A percentile compares a stretch with the other conserved stretches of the same genome.
Evolutionary conservation across 2,797 vertebrate genomes (phyloP).

Genomic region (Chiloscyllium punctatum): DNA sequence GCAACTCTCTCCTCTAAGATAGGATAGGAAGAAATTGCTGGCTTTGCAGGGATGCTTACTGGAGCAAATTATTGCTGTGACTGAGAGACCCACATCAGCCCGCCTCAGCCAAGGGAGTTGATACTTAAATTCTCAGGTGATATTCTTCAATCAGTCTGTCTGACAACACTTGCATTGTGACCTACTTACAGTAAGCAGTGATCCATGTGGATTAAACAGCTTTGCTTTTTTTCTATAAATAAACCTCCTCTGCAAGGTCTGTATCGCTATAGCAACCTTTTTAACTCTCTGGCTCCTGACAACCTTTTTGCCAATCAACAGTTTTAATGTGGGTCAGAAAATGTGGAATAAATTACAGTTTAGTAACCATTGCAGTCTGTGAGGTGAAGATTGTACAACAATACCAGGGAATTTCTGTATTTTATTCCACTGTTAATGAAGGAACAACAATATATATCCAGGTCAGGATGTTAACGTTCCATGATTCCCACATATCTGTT

Average conservation of each 20-base stretch:
- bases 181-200: slow-evolving; percentile 1
- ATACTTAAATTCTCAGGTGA: neutral
- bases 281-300: neutral
- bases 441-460: too few relatives aligned
- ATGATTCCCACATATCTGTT: neutral
- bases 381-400: neutral
- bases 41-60: neutral
- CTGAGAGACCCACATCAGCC: neutral
- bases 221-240: neutral
- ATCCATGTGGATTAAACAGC: neutral
- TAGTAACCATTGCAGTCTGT: neutral
- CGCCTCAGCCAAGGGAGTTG: neutral
- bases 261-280: neutral
- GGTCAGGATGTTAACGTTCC: too few relatives aligned
- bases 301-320: neutral
- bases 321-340: neutral
- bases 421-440: neutral
- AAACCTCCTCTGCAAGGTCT: neutral
- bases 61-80: neutral
- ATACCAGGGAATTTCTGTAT: neutral
- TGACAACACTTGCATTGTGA: neutral
- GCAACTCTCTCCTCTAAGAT: too few relatives aligned
- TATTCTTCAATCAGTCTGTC: neutral
- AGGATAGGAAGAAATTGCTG: neutral
- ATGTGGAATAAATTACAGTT: neutral